A percentile compares a stretch with the other conserved stretches of the same genome.
These are phyloP conservation scores for Labia minor DNA, from an alignment of 2,888 invertebrate species.

Conservation along the genomic window DNA sequence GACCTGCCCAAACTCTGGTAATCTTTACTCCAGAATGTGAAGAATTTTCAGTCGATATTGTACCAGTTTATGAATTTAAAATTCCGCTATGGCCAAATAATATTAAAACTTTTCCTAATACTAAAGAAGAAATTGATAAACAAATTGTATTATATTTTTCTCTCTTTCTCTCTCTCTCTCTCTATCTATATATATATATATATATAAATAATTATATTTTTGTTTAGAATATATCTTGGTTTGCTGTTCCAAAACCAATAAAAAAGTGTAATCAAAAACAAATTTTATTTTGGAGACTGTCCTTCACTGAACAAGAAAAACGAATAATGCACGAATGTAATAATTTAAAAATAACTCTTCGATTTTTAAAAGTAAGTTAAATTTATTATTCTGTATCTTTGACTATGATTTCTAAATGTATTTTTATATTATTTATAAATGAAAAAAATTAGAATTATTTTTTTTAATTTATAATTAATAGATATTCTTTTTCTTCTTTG, in stretches of 20 bases:
- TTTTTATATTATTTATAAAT: too few relatives aligned
- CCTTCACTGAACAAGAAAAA: neutral
- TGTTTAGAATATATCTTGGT: neutral
- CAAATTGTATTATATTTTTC: neutral
- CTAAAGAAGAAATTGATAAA: neutral
- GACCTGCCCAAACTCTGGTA: neutral
- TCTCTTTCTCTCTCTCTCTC: neutral
- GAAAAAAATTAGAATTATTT: too few relatives aligned
- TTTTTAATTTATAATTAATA: too few relatives aligned
- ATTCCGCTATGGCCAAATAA: neutral
- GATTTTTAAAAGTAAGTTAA: neutral
- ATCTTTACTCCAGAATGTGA: neutral
- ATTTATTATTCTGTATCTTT: too few relatives aligned
- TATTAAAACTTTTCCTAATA: neutral
- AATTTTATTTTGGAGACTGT: neutral
- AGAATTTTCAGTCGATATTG: neutral
- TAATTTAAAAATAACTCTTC: neutral
- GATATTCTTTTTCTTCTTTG: too few relatives aligned
- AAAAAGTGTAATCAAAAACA: neutral
- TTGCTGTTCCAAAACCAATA: neutral
- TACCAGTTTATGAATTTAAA: neutral
- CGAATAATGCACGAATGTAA: neutral
- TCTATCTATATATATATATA: too few relatives aligned
- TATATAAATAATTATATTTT: neutral
- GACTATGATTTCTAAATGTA: too few relatives aligned